Evolutionary conservation across 2,797 vertebrate species (phyloP).

Genomic region (Anisognathus igniventris): DNA sequence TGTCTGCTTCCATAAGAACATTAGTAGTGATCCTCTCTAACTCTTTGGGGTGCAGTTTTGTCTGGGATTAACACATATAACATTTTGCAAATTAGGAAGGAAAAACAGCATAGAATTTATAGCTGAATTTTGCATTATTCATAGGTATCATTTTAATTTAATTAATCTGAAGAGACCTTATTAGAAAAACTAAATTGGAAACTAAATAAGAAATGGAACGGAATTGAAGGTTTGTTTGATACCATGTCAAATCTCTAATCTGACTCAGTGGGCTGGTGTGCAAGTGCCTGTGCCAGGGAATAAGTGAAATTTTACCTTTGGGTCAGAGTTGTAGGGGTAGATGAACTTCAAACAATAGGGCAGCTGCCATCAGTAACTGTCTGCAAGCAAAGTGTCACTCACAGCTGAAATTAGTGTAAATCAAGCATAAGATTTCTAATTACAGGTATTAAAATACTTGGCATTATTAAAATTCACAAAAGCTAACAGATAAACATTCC

Average conservation of each 20-base stretch:
- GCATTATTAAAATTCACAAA: neutral
- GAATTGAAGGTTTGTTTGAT: neutral
- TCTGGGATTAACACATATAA: neutral
- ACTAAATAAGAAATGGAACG: neutral
- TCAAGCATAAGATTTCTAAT: neutral
- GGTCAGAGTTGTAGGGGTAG: neutral
- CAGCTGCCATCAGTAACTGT: neutral
- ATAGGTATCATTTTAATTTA: neutral
- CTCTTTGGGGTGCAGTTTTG: neutral
- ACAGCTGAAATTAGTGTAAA: neutral
- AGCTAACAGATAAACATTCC: neutral
- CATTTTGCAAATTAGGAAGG: neutral
- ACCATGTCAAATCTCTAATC: neutral
- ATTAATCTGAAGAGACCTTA: neutral
- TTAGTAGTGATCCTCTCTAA: neutral
- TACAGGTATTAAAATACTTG: neutral
- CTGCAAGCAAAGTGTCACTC: neutral
- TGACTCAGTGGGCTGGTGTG: neutral
- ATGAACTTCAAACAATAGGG: neutral
- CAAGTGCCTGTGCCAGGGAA: neutral
- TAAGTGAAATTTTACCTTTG: neutral
- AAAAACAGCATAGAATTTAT: neutral
- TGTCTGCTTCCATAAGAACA: neutral
- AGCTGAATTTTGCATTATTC: neutral
- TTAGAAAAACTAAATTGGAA: neutral